These are phyloP conservation scores for Miniopterus natalensis DNA, from an alignment of 2,113 vertebrate genomes.

Conservation along the genomic window DNA sequence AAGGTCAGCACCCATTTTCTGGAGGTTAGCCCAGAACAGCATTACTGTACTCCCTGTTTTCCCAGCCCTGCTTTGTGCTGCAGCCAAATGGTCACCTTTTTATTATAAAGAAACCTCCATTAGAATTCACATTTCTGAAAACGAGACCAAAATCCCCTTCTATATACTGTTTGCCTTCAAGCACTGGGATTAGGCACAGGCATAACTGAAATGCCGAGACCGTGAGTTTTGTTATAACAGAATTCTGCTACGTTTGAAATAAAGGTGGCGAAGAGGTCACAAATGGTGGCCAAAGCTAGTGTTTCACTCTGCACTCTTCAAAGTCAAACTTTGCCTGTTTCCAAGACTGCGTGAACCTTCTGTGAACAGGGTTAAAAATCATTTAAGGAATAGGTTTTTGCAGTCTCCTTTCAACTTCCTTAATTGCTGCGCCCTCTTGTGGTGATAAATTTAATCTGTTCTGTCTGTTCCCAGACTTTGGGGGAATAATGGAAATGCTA, in stretches of 20 bases:
- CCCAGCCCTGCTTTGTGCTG: neutral
- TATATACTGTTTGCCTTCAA: neutral
- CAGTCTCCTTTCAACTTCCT: neutral
- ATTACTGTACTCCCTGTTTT: neutral
- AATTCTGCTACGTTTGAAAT: neutral
- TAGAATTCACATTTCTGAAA: neutral
- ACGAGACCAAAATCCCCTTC: neutral
- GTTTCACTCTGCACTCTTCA: neutral
- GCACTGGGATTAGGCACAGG: neutral
- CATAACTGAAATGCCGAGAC: neutral
- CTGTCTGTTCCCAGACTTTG: neutral
- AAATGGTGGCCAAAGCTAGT: neutral
- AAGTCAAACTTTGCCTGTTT: neutral
- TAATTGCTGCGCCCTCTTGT: conserved; percentile 62
- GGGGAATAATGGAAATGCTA: neutral
- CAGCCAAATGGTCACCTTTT: neutral
- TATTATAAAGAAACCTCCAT: neutral
- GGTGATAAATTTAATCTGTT: neutral
- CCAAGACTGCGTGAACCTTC: neutral
- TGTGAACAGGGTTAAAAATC: neutral
- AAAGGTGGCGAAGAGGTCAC: neutral
- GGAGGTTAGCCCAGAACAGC: neutral
- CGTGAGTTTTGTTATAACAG: neutral
- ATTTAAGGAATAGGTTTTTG: neutral
- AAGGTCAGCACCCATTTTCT: neutral